Conservation (phyloP, 2,888 invertebrate species). For the Limenitis camilla region DNA sequence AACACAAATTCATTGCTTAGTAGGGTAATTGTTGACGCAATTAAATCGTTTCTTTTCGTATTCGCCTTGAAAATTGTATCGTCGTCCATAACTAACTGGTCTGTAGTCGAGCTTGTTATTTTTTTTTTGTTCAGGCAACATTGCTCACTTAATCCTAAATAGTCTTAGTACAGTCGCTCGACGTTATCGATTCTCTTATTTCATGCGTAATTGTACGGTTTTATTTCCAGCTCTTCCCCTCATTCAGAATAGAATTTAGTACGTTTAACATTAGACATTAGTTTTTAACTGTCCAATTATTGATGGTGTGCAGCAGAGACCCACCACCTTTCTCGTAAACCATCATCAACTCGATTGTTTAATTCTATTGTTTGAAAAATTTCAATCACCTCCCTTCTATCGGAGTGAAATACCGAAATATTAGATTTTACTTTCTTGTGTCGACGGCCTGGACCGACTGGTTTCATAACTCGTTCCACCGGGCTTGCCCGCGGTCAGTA, state of each 20-base stretch:
- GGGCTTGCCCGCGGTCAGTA: slow-evolving; percentile 61
- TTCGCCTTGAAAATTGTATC: slow-evolving; percentile 30
- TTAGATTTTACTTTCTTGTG: slow-evolving; percentile 47
- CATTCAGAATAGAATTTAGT: neutral
- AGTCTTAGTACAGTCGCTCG: slow-evolving; percentile 9
- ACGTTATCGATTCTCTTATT: neutral
- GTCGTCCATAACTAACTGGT: neutral
- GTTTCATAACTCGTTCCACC: slow-evolving; percentile 53
- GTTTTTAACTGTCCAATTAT: too few relatives aligned
- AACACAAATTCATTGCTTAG: neutral
- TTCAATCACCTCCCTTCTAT: slow-evolving; percentile 22
- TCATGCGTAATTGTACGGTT: slow-evolving; percentile 2
- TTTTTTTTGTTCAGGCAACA: slow-evolving; percentile 32
- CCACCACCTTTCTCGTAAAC: too few relatives aligned
- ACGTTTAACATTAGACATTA: too few relatives aligned
- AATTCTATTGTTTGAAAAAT: too few relatives aligned
- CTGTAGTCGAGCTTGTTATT: slow-evolving; percentile 14
- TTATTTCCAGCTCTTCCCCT: slow-evolving; percentile 4
- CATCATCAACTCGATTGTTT: too few relatives aligned
- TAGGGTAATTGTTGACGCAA: slow-evolving; percentile 59
- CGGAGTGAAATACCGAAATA: slow-evolving; percentile 15
- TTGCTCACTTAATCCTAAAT: slow-evolving; percentile 38
- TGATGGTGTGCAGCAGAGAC: too few relatives aligned
- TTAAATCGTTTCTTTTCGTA: slow-evolving; percentile 56
- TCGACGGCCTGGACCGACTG: slow-evolving; percentile 35